Evolutionary conservation across 2,797 vertebrate genomes (phyloP).

Genomic region (Synaphobranchus kaupii): DNA sequence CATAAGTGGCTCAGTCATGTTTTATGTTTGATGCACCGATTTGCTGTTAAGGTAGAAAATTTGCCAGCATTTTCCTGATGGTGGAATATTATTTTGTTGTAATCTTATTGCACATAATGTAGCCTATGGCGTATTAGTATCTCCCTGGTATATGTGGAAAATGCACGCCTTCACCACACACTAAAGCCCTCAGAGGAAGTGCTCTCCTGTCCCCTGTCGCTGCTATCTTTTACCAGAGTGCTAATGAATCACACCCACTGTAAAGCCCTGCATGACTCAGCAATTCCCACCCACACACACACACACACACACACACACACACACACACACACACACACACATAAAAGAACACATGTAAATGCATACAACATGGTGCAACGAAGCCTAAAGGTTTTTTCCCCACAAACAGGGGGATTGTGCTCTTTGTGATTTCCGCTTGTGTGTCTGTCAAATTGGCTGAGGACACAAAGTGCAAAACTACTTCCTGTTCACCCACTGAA

Average conservation of each 20-base stretch:
- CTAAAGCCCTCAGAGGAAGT: not conserved
- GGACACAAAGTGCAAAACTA: not conserved
- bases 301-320: not conserved
- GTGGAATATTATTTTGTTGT: too few species aligned
- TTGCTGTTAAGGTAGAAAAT: too few species aligned
- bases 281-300: not conserved
- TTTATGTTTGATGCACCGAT: too few species aligned
- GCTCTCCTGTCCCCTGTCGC: not conserved
- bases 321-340: not conserved
- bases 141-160: too few species aligned
- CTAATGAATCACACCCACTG: constrained; percentile 63
- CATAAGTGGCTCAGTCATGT: too few species aligned
- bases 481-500: not conserved
- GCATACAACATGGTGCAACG: not conserved
- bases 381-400: not conserved
- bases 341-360: not conserved
- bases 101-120: too few species aligned
- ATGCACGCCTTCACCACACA: not conserved
- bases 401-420: too few species aligned
- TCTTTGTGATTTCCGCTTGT: not conserved
- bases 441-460: not conserved
- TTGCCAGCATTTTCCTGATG: too few species aligned
- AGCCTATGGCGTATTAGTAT: too few species aligned
- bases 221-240: not conserved
- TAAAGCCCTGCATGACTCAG: constrained; percentile 67